A percentile compares a stretch with the other conserved stretches of the same genome.
Conservation (phyloP, 2,797 vertebrate genomes). For the Agapornis canus region DNA sequence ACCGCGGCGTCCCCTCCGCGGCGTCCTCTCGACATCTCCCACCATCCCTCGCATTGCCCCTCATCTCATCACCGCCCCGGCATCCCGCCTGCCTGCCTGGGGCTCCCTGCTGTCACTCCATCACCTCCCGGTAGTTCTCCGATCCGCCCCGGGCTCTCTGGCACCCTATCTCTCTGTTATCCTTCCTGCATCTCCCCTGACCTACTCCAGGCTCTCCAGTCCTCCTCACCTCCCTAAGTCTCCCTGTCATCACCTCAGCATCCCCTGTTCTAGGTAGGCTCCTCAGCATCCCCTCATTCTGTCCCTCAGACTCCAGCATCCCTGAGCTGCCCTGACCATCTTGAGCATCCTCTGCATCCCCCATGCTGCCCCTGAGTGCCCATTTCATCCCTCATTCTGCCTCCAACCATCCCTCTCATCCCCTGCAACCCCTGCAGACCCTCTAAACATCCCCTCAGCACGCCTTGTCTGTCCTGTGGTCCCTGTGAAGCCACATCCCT, state of each 20-base stretch:
- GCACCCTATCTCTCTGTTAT: not conserved
- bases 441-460: not conserved
- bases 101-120: not conserved
- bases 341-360: not conserved
- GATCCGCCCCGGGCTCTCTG: not conserved
- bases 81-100: not conserved
- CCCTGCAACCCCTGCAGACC: not conserved
- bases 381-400: not conserved
- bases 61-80: not conserved
- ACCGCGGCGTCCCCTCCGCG: too few species aligned
- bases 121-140: not conserved
- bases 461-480: rapidly evolving
- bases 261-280: not conserved
- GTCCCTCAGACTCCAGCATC: not conserved
- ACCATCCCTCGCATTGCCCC: not conserved
- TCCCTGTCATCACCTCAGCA: not conserved
- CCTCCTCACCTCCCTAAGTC: not conserved
- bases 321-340: not conserved
- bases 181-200: not conserved
- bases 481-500: not conserved
- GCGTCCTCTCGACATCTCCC: not conserved
- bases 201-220: not conserved
- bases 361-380: not conserved
- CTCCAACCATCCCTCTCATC: not conserved
- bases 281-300: not conserved